phyloP scores from a whole-genome alignment of 2,888 invertebrate genomes.

The Leucophenga montana region DNA sequence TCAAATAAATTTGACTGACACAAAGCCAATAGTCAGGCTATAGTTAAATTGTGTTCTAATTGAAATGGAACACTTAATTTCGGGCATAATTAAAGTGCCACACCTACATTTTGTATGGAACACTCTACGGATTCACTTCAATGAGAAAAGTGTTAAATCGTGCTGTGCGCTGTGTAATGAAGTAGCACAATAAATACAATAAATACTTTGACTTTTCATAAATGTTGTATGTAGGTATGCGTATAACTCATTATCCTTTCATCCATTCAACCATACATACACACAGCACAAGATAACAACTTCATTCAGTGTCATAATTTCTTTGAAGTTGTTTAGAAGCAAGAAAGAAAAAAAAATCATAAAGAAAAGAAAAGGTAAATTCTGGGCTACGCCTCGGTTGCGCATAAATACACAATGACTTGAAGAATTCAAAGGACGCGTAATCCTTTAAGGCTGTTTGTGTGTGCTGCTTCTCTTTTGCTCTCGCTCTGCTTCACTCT shows the following conservation, averaged over 20 bases:
- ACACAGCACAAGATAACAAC: background rate
- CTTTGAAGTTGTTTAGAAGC: background rate
- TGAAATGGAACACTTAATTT: conserved; percentile 59
- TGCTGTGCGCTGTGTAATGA: conserved; percentile 11
- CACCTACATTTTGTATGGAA: conserved; percentile 54
- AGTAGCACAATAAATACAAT: background rate
- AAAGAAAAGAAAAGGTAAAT: conserved; percentile 8
- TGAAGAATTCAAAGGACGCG: conserved; percentile 16
- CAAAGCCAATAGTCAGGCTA: conserved; percentile 46
- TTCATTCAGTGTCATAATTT: background rate
- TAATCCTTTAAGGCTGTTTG: conserved; percentile 54
- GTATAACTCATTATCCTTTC: conserved; percentile 8
- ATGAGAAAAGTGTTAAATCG: conserved; percentile 22
- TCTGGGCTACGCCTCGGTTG: conserved; percentile 1
- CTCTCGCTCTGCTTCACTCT: background rate
- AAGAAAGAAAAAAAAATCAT: background rate
- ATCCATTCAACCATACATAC: no score
- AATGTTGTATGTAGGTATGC: background rate
- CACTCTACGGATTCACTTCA: background rate
- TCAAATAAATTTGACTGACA: conserved; percentile 59
- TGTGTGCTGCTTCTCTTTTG: background rate
- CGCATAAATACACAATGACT: background rate
- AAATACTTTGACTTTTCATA: conserved; percentile 16
- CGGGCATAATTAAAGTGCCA: conserved; percentile 61
- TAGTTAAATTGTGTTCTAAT: conserved; percentile 41